Percentiles rank a stretch among this genome's conserved stretches.
Conservation (phyloP, 2,797 vertebrate species). For the Luscinia megarhynchos region DNA sequence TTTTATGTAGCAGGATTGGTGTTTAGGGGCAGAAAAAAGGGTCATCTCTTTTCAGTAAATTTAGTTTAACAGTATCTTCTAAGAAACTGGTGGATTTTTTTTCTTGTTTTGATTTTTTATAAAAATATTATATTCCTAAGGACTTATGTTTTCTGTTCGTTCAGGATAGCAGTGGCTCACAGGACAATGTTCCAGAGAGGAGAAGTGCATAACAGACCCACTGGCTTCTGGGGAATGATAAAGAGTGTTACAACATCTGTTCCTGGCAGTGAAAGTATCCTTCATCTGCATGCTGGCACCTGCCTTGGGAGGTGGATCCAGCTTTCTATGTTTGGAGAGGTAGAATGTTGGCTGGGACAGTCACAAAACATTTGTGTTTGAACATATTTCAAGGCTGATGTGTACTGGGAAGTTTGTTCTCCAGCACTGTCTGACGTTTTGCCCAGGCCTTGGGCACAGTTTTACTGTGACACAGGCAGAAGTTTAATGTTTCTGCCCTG, state of each 20-base stretch:
- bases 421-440: not conserved
- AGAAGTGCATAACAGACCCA: constrained; percentile 93
- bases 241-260: constrained; percentile 93
- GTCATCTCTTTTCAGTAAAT: not conserved
- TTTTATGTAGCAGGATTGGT: not conserved
- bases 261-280: constrained; percentile 95
- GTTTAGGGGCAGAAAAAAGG: not conserved
- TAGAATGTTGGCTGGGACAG: not conserved
- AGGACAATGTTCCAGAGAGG: constrained; percentile 96
- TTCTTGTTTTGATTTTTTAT: not conserved
- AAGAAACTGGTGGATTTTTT: not conserved
- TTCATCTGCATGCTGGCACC: constrained; percentile 66
- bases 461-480: not conserved
- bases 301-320: not conserved
- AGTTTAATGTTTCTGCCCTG: not conserved
- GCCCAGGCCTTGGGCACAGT: not conserved
- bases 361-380: not conserved
- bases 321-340: not conserved
- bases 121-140: not conserved
- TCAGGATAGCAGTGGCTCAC: constrained; percentile 93
- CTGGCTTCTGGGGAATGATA: constrained; percentile 97
- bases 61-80: not conserved
- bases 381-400: not conserved
- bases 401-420: not conserved
- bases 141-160: constrained; percentile 48